Conservation (phyloP, 2,113 vertebrate species). For the Crypturellus undulatus region DNA sequence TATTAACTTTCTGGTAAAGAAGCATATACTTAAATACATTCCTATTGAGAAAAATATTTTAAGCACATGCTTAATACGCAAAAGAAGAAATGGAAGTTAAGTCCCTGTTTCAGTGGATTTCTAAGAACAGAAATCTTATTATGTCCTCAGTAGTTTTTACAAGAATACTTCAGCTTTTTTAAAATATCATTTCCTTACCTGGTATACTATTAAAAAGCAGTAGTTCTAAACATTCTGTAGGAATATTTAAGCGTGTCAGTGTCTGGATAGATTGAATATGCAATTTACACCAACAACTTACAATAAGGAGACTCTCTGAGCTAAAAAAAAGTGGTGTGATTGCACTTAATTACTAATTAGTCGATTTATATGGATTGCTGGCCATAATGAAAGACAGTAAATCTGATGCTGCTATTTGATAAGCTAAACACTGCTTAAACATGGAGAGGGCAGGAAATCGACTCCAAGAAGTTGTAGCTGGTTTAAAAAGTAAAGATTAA, state of each 20-base stretch:
- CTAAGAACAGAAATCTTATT: not conserved
- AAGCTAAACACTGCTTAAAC: slow-evolving; percentile 61
- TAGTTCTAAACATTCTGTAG: slow-evolving; percentile 57
- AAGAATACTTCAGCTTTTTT: slow-evolving; percentile 3
- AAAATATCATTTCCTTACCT: not conserved
- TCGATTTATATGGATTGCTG: slow-evolving; percentile 76
- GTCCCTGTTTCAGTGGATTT: not conserved
- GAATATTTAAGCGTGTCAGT: slow-evolving; percentile 58
- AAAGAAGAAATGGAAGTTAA: not conserved
- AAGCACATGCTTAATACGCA: not conserved
- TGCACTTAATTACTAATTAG: slow-evolving; percentile 74
- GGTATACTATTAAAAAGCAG: slow-evolving; percentile 19
- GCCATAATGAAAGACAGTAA: slow-evolving; percentile 70
- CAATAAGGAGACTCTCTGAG: slow-evolving; percentile 73
- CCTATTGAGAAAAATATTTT: not conserved
- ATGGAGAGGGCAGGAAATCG: slow-evolving; percentile 18
- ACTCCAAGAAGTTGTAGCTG: slow-evolving; percentile 7
- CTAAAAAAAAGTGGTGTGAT: slow-evolving; percentile 69
- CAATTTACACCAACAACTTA: slow-evolving; percentile 74
- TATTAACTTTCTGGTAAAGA: not conserved
- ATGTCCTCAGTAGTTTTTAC: not conserved
- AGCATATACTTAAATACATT: not conserved
- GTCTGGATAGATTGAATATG: slow-evolving; percentile 70
- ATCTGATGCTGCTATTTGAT: slow-evolving; percentile 51
- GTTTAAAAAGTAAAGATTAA: slow-evolving; percentile 26